Conservation (phyloP, 2,113 vertebrate species). For the Mesitornis unicolor region DNA sequence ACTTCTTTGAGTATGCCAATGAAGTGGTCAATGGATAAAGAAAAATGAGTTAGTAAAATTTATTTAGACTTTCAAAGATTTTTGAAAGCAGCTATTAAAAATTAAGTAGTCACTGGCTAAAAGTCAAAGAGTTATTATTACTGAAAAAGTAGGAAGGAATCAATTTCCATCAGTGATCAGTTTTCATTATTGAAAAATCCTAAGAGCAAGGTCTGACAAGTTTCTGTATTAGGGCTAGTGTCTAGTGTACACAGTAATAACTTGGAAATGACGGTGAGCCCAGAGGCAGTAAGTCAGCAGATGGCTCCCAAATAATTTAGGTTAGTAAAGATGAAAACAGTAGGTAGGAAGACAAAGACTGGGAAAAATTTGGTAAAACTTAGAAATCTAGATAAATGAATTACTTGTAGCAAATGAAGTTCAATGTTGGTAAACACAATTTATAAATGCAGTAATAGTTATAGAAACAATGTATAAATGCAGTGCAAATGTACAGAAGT, state of each 20-base stretch:
- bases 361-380: not conserved
- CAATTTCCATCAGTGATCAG: not conserved
- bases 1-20: not conserved
- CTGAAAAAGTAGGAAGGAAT: not conserved
- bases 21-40: not conserved
- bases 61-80: not conserved
- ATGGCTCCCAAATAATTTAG: not conserved
- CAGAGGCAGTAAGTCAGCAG: not conserved
- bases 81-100: not conserved
- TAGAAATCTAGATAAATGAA: not conserved
- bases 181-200: constrained; percentile 15
- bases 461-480: not conserved
- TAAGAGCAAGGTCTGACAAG: not conserved
- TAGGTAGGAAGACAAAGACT: not conserved
- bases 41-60: not conserved
- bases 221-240: not conserved
- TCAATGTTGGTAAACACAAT: not conserved
- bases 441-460: not conserved
- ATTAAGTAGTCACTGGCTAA: not conserved
- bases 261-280: not conserved
- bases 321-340: not conserved
- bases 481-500: not conserved
- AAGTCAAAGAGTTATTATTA: not conserved
- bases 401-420: not conserved
- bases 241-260: not conserved